A percentile compares a stretch with the other conserved stretches of the same genome.
These are phyloP conservation scores for Onychostruthus taczanowskii DNA, from an alignment of 2,113 vertebrate genomes.

Conservation along the genomic window DNA sequence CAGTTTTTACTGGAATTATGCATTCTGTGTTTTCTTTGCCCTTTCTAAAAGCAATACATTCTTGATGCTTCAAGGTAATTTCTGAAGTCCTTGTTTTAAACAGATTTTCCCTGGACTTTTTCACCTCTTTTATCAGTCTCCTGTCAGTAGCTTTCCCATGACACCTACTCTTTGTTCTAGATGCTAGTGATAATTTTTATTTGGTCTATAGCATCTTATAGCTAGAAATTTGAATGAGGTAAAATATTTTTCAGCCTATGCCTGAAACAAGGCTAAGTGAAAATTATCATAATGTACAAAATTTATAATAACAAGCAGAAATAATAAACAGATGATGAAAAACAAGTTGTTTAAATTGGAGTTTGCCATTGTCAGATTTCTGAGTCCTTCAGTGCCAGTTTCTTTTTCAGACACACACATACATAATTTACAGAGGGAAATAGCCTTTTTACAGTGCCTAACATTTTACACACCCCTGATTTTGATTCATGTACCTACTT, in stretches of 20 bases:
- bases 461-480: background rate
- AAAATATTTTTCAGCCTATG: background rate
- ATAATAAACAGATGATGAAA: background rate
- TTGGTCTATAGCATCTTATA: background rate
- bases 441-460: background rate
- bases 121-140: background rate
- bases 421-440: background rate
- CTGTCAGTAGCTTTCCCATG: background rate
- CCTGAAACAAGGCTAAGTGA: background rate
- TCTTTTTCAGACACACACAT: background rate
- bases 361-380: background rate
- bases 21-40: background rate
- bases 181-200: background rate
- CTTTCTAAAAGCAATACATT: background rate
- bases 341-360: background rate
- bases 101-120: background rate
- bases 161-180: background rate
- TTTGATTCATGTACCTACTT: background rate
- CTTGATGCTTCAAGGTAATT: background rate
- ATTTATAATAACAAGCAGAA: background rate
- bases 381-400: background rate
- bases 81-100: background rate
- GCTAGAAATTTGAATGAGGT: background rate
- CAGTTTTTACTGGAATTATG: background rate
- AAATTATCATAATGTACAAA: background rate